Conservation (phyloP, 2,113 vertebrate species). For the Perognathus longimembris region DNA sequence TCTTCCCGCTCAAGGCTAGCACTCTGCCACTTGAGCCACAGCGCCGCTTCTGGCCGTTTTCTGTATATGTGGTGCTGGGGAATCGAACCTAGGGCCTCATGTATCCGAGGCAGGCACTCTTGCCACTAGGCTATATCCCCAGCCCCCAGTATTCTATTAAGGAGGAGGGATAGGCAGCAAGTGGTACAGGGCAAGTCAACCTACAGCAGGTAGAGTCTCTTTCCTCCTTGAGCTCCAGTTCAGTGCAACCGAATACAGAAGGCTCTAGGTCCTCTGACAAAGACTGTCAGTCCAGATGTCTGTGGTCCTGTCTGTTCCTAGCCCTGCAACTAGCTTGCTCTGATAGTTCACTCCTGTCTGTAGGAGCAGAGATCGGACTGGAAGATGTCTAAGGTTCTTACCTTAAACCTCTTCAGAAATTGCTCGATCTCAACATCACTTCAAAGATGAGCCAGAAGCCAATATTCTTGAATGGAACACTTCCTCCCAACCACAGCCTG, state of each 20-base stretch:
- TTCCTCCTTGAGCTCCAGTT: background rate
- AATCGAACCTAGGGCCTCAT: too few relatives aligned
- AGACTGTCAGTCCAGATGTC: background rate
- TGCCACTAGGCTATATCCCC: too few relatives aligned
- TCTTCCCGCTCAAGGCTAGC: too few relatives aligned
- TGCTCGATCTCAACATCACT: background rate
- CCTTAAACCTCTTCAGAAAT: constrained; percentile 53
- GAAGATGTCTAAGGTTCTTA: background rate
- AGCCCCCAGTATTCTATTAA: background rate
- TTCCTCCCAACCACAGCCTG: background rate
- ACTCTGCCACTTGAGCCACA: too few relatives aligned
- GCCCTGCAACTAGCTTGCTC: background rate
- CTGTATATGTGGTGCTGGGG: too few relatives aligned
- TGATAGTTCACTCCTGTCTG: background rate
- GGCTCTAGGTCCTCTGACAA: background rate
- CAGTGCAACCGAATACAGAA: background rate
- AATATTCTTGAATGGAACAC: background rate
- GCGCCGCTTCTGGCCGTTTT: too few relatives aligned
- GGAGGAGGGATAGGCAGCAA: background rate
- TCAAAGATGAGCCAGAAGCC: constrained; percentile 24
- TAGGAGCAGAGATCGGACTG: background rate
- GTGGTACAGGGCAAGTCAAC: background rate
- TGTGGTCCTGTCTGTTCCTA: background rate
- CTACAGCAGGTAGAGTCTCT: background rate
- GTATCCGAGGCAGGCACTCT: too few relatives aligned